Conservation (phyloP, 2,797 vertebrate genomes). For the Protosalanx chinensis region DNA sequence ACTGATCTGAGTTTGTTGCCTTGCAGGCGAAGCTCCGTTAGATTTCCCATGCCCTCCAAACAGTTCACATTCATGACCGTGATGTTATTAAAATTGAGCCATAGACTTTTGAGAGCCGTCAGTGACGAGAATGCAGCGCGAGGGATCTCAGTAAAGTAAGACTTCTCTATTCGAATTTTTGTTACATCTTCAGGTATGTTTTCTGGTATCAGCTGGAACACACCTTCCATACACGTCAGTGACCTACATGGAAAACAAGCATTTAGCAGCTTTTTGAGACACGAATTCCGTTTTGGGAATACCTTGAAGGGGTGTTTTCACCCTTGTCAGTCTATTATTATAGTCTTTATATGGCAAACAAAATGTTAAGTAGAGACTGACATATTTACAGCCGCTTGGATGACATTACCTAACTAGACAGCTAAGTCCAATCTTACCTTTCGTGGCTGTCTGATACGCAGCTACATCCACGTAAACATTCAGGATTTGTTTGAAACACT, state of each 20-base stretch:
- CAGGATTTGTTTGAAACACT: slow-evolving; percentile 46
- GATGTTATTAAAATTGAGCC: slow-evolving; percentile 92
- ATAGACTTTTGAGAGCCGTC: slow-evolving; percentile 80
- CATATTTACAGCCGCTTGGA: neutral
- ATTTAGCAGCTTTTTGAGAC: too few relatives aligned
- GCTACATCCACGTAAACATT: slow-evolving; percentile 80
- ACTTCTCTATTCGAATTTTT: slow-evolving; percentile 89
- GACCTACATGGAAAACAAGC: slow-evolving; percentile 68
- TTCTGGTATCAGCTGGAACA: slow-evolving; percentile 76
- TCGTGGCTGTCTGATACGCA: slow-evolving; percentile 82
- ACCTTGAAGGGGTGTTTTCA: neutral
- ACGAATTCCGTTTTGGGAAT: neutral
- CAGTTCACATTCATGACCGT: slow-evolving; percentile 84
- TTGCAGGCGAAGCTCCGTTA: slow-evolving; percentile 87
- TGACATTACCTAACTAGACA: neutral
- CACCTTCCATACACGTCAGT: slow-evolving; percentile 79
- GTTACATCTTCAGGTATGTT: slow-evolving; percentile 80
- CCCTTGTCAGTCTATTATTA: too few relatives aligned
- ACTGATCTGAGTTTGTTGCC: slow-evolving; percentile 87
- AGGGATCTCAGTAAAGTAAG: slow-evolving; percentile 84
- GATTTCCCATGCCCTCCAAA: slow-evolving; percentile 74
- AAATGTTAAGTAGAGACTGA: neutral
- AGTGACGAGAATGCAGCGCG: slow-evolving; percentile 74
- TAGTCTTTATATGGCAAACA: too few relatives aligned
- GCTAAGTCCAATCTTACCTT: slow-evolving; percentile 77